Evolutionary conservation across 2,113 vertebrate species (phyloP).

Genomic region (Carettochelys insculpta): DNA sequence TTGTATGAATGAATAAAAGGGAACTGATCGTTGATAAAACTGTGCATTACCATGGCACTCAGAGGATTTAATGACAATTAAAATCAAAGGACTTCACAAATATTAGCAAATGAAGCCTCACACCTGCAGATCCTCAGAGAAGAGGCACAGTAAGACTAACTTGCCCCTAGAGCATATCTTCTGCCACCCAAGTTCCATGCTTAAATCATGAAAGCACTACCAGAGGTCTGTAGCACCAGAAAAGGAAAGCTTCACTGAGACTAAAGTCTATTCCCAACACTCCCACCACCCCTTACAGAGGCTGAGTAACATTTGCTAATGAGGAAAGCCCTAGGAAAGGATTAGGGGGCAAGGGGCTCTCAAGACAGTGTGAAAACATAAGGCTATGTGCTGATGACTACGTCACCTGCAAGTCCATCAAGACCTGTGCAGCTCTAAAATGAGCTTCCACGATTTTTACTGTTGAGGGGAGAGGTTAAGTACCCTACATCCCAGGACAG

Average conservation of each 20-base stretch:
- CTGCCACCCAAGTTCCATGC: neutral
- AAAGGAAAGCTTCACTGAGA: neutral
- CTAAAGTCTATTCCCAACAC: neutral
- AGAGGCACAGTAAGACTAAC: neutral
- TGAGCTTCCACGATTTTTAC: neutral
- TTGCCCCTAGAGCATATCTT: neutral
- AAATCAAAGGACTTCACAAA: neutral
- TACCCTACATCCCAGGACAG: neutral
- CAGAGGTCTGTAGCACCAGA: neutral
- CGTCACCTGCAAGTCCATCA: neutral
- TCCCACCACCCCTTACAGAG: neutral
- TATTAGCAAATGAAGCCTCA: neutral
- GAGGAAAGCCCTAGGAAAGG: accelerated
- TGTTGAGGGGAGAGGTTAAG: neutral
- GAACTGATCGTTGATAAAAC: neutral
- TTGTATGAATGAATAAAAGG: neutral
- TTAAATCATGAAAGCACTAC: neutral
- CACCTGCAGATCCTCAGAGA: accelerated
- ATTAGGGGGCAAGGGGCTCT: neutral
- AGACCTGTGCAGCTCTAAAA: neutral
- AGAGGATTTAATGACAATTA: neutral
- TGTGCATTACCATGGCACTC: neutral
- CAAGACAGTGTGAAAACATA: neutral
- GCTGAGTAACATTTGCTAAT: accelerated
- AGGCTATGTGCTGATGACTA: accelerated